Conservation (phyloP, 2,888 invertebrate species). For the Melikaiella ostensackeni region DNA sequence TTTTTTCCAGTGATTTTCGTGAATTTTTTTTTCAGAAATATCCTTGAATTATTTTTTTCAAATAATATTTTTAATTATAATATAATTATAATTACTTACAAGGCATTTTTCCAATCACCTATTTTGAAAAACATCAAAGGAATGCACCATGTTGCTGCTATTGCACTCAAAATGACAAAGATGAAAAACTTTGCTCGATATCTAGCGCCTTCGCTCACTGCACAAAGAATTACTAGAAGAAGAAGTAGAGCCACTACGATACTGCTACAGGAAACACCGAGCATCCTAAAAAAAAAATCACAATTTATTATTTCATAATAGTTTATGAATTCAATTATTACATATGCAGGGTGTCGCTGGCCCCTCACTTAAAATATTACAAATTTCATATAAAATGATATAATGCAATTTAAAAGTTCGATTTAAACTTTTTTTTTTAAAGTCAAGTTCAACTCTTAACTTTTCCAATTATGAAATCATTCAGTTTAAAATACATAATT, state of each 20-base stretch:
- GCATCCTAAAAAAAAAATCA: conserved; percentile 63
- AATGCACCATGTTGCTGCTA: conserved; percentile 83
- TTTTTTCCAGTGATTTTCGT: too few relatives aligned
- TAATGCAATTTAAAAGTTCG: too few relatives aligned
- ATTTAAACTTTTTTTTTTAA: too few relatives aligned
- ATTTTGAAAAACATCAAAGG: conserved; percentile 88
- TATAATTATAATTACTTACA: conserved; percentile 81
- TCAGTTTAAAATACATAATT: too few relatives aligned
- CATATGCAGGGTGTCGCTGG: too few relatives aligned
- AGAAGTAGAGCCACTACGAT: conserved; percentile 65
- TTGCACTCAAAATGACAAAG: conserved; percentile 82
- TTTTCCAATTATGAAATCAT: too few relatives aligned
- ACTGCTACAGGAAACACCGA: conserved; percentile 66
- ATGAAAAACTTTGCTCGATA: conserved; percentile 85
- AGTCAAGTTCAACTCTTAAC: too few relatives aligned
- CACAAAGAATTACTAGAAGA: conserved; percentile 69
- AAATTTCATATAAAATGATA: too few relatives aligned
- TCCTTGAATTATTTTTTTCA: conserved; percentile 8
- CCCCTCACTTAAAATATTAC: too few relatives aligned
- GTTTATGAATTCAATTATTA: too few relatives aligned
- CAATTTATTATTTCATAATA: too few relatives aligned
- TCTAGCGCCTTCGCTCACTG: conserved; percentile 82
- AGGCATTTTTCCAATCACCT: conserved; percentile 86
- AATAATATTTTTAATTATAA: conserved; percentile 46
- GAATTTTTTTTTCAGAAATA: conserved; percentile 42